phyloP scores from a whole-genome alignment of 2,888 invertebrate species.

The Lacanobia oleracea region DNA sequence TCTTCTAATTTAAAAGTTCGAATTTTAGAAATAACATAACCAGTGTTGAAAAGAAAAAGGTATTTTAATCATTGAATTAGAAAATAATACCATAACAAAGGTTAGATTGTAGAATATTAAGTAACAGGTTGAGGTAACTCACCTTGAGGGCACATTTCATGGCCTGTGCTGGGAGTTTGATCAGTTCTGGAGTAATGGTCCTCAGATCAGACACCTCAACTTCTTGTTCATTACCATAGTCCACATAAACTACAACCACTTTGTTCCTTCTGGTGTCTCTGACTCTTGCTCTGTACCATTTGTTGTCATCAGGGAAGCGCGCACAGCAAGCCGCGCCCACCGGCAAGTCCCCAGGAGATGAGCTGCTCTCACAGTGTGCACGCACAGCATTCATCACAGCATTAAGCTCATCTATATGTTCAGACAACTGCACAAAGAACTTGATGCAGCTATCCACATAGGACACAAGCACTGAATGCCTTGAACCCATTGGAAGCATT shows the following conservation, averaged over 20 bases:
- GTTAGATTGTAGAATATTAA: background rate
- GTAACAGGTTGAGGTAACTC: constrained; percentile 46
- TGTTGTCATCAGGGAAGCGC: constrained; percentile 94
- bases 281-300: constrained; percentile 98
- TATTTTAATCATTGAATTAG: constrained; percentile 2
- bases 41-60: background rate
- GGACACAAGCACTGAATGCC: constrained; percentile 91
- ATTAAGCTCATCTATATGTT: constrained; percentile 91
- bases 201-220: constrained; percentile 91
- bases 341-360: constrained; percentile 86
- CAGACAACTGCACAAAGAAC: constrained; percentile 94
- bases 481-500: constrained; percentile 79
- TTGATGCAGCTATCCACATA: constrained; percentile 93
- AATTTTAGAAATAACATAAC: background rate
- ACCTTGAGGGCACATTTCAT: constrained; percentile 94
- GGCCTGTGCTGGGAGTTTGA: constrained; percentile 93
- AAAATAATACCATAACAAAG: background rate
- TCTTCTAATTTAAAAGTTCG: no score
- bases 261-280: constrained; percentile 91
- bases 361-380: constrained; percentile 89
- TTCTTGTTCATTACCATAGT: constrained; percentile 98
- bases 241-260: constrained; percentile 95
- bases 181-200: constrained; percentile 91
- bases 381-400: constrained; percentile 93
- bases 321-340: constrained; percentile 94